A percentile compares a stretch with the other conserved stretches of the same genome.
These are phyloP conservation scores for Condylura cristata DNA, from an alignment of 2,113 vertebrate genomes.

Conservation along the genomic window DNA sequence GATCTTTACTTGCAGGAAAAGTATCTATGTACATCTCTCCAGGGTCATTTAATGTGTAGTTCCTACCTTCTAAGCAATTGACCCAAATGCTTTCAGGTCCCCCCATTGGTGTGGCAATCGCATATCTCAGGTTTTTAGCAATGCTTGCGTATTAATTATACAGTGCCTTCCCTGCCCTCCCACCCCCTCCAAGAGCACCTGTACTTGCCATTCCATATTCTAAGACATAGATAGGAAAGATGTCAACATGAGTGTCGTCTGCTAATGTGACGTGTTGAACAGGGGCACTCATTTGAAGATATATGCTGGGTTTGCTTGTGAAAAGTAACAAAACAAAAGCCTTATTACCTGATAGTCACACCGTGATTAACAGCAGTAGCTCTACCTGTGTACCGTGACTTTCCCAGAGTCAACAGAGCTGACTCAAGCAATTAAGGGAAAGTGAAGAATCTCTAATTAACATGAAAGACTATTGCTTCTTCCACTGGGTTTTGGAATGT, in stretches of 20 bases:
- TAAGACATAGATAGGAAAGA: conserved; percentile 37
- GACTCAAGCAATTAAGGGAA: conserved; percentile 62
- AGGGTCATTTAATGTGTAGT: background rate
- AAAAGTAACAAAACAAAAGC: conserved; percentile 12
- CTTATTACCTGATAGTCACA: conserved; percentile 29
- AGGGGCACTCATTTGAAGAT: background rate
- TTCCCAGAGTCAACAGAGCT: background rate
- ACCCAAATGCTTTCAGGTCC: background rate
- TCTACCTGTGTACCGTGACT: no score
- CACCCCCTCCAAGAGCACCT: background rate
- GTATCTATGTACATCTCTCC: background rate
- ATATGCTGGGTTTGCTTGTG: background rate
- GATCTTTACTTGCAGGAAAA: background rate
- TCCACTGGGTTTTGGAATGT: conserved; percentile 71
- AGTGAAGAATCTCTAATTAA: conserved; percentile 75
- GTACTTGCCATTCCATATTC: background rate
- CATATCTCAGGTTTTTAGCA: background rate
- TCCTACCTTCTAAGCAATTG: background rate
- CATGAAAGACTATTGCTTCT: conserved; percentile 51
- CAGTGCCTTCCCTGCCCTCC: background rate
- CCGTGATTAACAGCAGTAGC: conserved; percentile 18
- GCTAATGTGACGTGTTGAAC: background rate
- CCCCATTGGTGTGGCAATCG: background rate
- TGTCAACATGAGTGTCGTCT: background rate
- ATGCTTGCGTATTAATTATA: background rate